phyloP scores from a whole-genome alignment of 2,113 vertebrate genomes.

The Anhinga rufa region DNA sequence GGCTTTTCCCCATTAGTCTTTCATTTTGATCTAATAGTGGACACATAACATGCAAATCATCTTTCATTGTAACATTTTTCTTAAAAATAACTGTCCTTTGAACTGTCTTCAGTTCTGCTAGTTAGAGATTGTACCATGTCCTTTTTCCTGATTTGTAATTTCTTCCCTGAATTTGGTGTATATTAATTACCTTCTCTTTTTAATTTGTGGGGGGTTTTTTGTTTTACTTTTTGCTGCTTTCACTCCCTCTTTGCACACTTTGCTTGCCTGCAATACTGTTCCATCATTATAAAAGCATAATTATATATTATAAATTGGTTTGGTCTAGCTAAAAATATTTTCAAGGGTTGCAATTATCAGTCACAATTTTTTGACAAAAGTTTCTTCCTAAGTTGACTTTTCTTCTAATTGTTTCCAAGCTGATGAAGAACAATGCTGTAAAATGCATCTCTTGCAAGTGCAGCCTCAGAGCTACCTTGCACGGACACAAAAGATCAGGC shows the following conservation, averaged over 20 bases:
- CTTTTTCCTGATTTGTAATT: neutral
- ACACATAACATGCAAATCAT: neutral
- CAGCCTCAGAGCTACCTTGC: neutral
- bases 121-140: neutral
- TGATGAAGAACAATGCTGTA: neutral
- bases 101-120: neutral
- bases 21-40: neutral
- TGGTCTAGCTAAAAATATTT: neutral
- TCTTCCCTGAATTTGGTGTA: neutral
- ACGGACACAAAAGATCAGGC: accelerated
- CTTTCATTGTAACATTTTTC: neutral
- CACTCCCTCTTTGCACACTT: neutral
- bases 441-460: accelerated
- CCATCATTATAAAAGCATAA: neutral
- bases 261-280: neutral
- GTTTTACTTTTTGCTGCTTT: neutral
- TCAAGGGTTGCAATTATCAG: neutral
- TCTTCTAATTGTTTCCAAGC: neutral
- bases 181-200: neutral
- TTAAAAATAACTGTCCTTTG: neutral
- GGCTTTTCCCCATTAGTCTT: neutral
- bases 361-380: neutral
- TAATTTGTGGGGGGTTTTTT: neutral
- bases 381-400: neutral
- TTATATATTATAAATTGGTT: neutral